Base-by-base conservation (phyloP, 1,140 invertebrate species). In the Drosophila kepulauana region DNA sequence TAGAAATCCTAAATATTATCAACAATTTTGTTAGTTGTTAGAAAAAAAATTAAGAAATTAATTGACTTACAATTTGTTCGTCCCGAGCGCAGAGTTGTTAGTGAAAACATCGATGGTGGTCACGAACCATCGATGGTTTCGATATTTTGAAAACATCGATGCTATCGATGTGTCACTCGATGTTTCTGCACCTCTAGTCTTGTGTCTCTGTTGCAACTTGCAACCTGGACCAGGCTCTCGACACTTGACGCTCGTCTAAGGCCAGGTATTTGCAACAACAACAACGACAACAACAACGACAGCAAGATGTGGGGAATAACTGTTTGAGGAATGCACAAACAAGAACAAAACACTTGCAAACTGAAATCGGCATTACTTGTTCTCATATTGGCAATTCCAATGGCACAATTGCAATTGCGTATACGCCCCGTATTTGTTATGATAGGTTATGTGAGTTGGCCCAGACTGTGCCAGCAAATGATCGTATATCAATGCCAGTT, bases 291-390 rank as follows among this genome's bases (percentile, higher is more conserved):
- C 63, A 73, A 52, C 70, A 70, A 51, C 57, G 41, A 6, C 35
- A 51, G 20, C 16, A 52, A 41, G 33, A 68, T 38, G 20, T 48
- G 15, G 65, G 46, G 46, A 45, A 75, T 78, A 78, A 68, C 77
- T 79, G 68, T 82, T 76, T 70, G 54, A 77, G 77, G 82, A 88
- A 87, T 87, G 82, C 80, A 68, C 66, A 82, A 87, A 87, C 77
- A 87, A 74, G 84, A 86, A 86, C 73, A 75, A 67, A 88, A 88
- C 77, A 87, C 84, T 79, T 33, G 73, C 58, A 13, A 41, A 33
- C 15, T 57, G 35, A 16, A 66, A 73, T 65, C 69, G 63, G 71
- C 82, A 75, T 62, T 48, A 15, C 13, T 33, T 13, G 41, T 43
- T n/a, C n/a, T 43, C 41, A 13, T 43, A 43, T 43, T 43, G 41